Evolutionary conservation across 2,888 invertebrate species (phyloP).

Genomic region (Sarcophaga rosellei): DNA sequence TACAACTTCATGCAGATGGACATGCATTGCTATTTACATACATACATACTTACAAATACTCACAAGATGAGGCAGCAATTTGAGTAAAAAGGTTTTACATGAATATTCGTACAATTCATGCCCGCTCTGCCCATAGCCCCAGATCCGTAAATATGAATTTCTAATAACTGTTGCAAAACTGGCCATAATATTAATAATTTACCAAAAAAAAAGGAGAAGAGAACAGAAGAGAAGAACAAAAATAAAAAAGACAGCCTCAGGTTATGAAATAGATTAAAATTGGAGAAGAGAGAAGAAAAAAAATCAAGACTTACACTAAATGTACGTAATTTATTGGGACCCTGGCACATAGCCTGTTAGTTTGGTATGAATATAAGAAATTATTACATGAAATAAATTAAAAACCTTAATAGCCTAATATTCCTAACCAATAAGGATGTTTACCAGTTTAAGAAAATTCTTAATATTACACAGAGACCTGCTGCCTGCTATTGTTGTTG

Average conservation of each 20-base stretch:
- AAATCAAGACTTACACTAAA: neutral
- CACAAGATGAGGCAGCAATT: constrained; percentile 3
- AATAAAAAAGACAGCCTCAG: constrained; percentile 26
- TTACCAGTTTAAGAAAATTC: too few species aligned
- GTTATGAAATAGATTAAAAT: constrained; percentile 52
- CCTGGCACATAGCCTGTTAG: too few species aligned
- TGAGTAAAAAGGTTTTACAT: constrained; percentile 18
- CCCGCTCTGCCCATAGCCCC: neutral
- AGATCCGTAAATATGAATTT: neutral
- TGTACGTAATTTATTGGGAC: too few species aligned
- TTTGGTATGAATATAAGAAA: too few species aligned
- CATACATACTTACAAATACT: neutral
- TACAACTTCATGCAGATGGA: too few species aligned
- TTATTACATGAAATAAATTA: too few species aligned
- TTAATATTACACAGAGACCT: too few species aligned
- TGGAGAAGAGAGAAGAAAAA: neutral
- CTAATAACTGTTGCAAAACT: constrained; percentile 28
- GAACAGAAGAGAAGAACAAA: too few species aligned
- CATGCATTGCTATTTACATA: too few species aligned
- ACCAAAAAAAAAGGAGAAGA: neutral
- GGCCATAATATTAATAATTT: constrained; percentile 61
- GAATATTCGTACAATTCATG: neutral
- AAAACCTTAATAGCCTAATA: too few species aligned
- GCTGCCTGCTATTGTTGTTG: too few species aligned
- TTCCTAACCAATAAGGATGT: too few species aligned